Evolutionary conservation across 1,140 invertebrate genomes (phyloP), one percentile per base, ranked within the genome.

Genomic region (Psilanteris sp.): DNA sequence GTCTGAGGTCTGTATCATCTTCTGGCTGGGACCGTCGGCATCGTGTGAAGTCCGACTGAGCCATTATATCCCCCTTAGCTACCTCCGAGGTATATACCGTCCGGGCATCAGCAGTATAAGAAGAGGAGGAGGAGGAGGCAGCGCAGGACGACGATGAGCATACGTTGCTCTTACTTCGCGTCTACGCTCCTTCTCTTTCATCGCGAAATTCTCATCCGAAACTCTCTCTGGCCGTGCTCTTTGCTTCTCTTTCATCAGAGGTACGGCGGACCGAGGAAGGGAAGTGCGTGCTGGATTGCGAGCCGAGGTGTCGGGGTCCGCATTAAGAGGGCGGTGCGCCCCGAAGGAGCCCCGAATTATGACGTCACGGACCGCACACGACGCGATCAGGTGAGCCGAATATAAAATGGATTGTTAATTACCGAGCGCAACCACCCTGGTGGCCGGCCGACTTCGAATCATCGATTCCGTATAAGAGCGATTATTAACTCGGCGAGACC

Each of bases 321-420:
- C 81, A 87, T 88, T 88, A 87, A 88, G 81, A 83, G 85, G 87
- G 87, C 87, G 87, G 84, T 79, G 83, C 84, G 78, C 81, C 83
- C 82, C 83, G 81, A 78, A 83, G 83, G 82, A 85, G 85, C 67
- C 86, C 85, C 85, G 83, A 88, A 88, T 88, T 88, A 88, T 88
- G 87, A 87, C 87, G 87, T 87, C 86, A 88, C 82, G 70, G 87
- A 88, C 87, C 86, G 85, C 87, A 88, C 87, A 88, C 86, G 86
- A 85, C 68, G 86, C 77, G 79, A 87, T 84, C 83, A 85, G 82
- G 81, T 84, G 83, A 87, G 84, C 70, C 85, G 81, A 88, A 87
- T 87, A 87, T 85, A 84, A 86, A 87, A 86, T 85, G 84, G 79
- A 87, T 87, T 87, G 83, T 86, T 87, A 86, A 86, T 85, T 87